Percentiles rank a stretch among this genome's conserved stretches.
phyloP scores from a whole-genome alignment of 2,113 vertebrate species.

The Dipodomys merriami region DNA sequence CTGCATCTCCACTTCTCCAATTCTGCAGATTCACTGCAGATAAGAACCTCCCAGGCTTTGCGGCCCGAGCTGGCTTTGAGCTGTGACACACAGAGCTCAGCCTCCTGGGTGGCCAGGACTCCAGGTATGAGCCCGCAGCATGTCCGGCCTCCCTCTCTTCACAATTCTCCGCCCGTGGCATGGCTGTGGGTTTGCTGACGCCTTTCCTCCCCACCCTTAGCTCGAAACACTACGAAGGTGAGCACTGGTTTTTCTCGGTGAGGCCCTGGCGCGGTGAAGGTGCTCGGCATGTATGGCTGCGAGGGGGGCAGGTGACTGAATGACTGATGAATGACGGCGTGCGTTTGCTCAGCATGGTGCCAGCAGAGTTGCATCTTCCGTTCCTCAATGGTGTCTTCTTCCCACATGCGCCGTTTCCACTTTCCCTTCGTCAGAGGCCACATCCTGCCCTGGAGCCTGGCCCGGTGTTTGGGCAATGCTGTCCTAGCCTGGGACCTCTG shows the following conservation, averaged over 20 bases:
- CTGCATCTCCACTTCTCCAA: no score
- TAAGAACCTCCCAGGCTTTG: no score
- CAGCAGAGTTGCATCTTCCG: not conserved
- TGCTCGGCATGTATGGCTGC: not conserved
- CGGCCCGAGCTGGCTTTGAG: no score
- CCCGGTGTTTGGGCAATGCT: no score
- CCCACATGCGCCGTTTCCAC: not conserved
- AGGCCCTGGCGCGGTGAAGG: not conserved
- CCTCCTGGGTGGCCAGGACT: no score
- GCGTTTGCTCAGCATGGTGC: not conserved
- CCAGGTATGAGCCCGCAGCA: no score
- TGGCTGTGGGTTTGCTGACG: not conserved
- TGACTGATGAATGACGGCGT: not conserved
- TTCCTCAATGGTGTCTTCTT: not conserved
- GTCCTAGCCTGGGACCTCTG: not conserved
- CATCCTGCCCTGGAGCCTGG: not conserved
- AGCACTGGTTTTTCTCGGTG: not conserved
- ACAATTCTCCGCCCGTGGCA: not conserved
- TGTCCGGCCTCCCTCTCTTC: not conserved
- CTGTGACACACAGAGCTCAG: no score
- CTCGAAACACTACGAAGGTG: not conserved
- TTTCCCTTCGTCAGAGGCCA: not conserved
- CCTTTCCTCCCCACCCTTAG: not conserved
- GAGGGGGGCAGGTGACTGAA: not conserved
- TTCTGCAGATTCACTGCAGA: no score